Base-by-base conservation (phyloP, 2,888 invertebrate species). In the Graphium colonna region DNA sequence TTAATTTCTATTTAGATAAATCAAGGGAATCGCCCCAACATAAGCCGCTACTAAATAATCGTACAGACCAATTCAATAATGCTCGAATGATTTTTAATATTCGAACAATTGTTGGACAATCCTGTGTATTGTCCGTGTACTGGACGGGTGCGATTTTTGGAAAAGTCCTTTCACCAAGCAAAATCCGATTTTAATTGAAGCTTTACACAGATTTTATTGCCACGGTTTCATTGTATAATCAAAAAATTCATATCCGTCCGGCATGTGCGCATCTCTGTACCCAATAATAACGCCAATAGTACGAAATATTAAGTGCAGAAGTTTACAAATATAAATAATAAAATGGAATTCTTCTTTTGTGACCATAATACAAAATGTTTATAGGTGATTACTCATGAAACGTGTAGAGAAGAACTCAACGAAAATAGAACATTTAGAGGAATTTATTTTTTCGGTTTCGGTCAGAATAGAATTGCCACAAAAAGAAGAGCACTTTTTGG, bases 51-150 rank as follows among this genome's bases (percentile, higher is more conserved):
- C 56, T 52, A 60, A 63, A 77, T 79, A 79, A 82, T 78, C 69
- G 78, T 76, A 79, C 80, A 82, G 77, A 74, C 80, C 80, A 80
- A 83, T 79, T 82, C 75, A 77, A 81, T 82, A 80, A 82, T 82
- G 84, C 84, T 83, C 69, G 73, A 80, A 78, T 80, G 83, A 81
- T 80, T 86, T 86, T 85, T 85, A 85, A 86, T 86, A 85, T 85
- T 82, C 82, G 75, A 72, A 77, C 79, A 75, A 80, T 81, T 74
- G 53, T 42, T 18, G 15, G 48, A 49, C 53, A 44, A 49, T 53
- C 43, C 48, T 64, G 67, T 72, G 77, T 73, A 79, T 81, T 81
- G 79, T 79, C 73, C 78, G 12, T n/a, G 21, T 21, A 74, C 76
- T 76, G 68, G 69, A 62, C 65, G 69, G 64, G 55, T 71, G 67